Evolutionary conservation across 2,113 vertebrate genomes (phyloP), one percentile per base, ranked within the genome.

Genomic region (Cepphus grylle): DNA sequence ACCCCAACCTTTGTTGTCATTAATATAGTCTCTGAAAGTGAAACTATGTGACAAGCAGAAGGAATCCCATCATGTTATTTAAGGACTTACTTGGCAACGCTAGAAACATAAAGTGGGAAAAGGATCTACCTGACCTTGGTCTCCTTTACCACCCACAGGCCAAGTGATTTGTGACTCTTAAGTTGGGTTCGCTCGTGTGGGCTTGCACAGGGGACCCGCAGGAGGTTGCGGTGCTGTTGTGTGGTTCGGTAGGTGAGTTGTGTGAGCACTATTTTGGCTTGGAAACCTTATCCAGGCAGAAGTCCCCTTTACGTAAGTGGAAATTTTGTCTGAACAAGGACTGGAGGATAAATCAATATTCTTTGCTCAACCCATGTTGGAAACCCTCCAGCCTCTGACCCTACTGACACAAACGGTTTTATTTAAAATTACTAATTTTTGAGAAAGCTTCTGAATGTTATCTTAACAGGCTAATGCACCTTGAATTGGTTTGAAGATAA

Each of bases 341-440:
- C 45, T 27, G 23, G 18, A 71, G 11, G 43, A 56, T 62, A n/a
- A 63, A 94, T n/a, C 38, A 26, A 80, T 42, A 36, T 52, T 86
- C 56, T 87, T 91, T 62, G 76, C 74, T 95, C 42, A 86, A 40
- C 56, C 42, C 23, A 32, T 55, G 52, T 77, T 91, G 79, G 69
- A 73, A 86, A 58, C 56, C 25, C 32, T 66, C 15, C 25, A 93
- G 66, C 72, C 56, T 90, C 61, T 81, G 93, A 84, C 89, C 56
- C 26, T 43, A 32, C 38, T 91, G 90, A 86, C 36, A 79, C 23
- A 61, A 94, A 81, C 6, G 27, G 61, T 91, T 94, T 96, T 96
- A 85, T 74, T 94, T 93, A 92, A 96, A 96, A 96, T 94, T 77
- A 36, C 76, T 95, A 73, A 95, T 93, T 96, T 96, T 94, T 96